Conservation (phyloP, 2,888 invertebrate genomes). For the Oscheius sp. region DNA sequence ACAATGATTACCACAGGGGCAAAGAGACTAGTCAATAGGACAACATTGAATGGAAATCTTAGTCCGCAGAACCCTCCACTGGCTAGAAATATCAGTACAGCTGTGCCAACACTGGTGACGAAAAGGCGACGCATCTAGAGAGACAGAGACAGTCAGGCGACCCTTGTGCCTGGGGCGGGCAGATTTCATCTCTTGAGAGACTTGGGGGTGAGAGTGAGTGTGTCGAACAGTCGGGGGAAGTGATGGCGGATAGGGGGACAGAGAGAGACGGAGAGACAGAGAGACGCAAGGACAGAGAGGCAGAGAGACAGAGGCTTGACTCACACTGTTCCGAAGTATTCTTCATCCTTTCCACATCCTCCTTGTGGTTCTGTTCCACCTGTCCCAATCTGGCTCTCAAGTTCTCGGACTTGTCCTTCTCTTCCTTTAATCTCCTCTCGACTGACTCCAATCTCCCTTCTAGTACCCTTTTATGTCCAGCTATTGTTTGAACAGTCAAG, state of each 20-base stretch:
- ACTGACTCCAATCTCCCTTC: conserved; percentile 7
- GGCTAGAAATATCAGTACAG: background rate
- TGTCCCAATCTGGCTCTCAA: conserved; percentile 19
- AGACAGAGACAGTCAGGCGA: conserved; percentile 17
- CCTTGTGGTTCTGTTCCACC: conserved; percentile 25
- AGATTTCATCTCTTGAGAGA: background rate
- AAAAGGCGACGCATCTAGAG: conserved; percentile 27
- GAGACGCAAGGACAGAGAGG: background rate
- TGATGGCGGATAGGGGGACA: background rate
- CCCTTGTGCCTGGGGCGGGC: conserved; percentile 1
- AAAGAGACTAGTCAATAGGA: conserved; percentile 38
- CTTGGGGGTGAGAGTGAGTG: background rate
- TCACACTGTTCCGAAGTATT: conserved; percentile 31
- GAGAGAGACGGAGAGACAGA: background rate
- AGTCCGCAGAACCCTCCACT: background rate
- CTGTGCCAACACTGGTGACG: conserved; percentile 13
- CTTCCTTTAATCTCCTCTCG: conserved; percentile 33
- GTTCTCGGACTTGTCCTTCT: conserved; percentile 11
- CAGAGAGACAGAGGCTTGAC: background rate
- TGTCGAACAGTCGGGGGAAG: background rate
- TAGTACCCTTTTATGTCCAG: conserved; percentile 26
- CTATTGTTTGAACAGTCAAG: conserved; percentile 36
- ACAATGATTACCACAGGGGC: conserved; percentile 52
- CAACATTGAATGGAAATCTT: conserved; percentile 28
- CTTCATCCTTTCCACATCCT: conserved; percentile 40